Percentiles rank a stretch among this genome's conserved stretches.
Evolutionary conservation across 2,113 vertebrate species (phyloP).

Genomic region (Bagarius yarrelli): DNA sequence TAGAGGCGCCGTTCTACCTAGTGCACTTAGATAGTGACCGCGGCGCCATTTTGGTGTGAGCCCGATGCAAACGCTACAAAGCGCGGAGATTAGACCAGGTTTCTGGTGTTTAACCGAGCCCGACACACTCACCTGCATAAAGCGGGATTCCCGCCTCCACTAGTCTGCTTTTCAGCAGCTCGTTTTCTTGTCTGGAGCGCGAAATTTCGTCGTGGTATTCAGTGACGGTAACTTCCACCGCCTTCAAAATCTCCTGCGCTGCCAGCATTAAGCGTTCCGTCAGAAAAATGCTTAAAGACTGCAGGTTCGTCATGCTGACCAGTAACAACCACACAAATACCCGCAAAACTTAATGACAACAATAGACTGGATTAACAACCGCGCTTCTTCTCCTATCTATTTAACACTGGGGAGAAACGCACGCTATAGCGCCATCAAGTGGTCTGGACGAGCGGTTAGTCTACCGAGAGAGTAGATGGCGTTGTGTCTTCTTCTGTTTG

Average conservation of each 20-base stretch:
- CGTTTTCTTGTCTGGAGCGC: constrained; percentile 69
- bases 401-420: background rate
- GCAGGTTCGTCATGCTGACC: constrained; percentile 67
- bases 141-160: constrained; percentile 71
- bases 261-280: constrained; percentile 74
- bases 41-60: background rate
- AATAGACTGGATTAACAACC: constrained; percentile 3
- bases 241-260: constrained; percentile 75
- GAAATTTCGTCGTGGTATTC: constrained; percentile 75
- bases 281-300: constrained; percentile 70
- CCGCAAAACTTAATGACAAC: constrained; percentile 1
- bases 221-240: constrained; percentile 70
- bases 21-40: background rate
- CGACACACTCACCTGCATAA: constrained; percentile 68
- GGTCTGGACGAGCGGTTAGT: background rate
- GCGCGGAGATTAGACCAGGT: background rate
- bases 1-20: background rate
- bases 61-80: background rate
- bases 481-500: no score
- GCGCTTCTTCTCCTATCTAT: background rate
- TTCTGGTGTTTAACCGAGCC: background rate
- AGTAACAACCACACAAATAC: background rate
- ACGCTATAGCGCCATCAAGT: background rate
- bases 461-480: no score
- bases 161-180: constrained; percentile 70